These are phyloP conservation scores for Parascotia fuliginaria DNA, from an alignment of 2,888 invertebrate species.

Conservation along the genomic window DNA sequence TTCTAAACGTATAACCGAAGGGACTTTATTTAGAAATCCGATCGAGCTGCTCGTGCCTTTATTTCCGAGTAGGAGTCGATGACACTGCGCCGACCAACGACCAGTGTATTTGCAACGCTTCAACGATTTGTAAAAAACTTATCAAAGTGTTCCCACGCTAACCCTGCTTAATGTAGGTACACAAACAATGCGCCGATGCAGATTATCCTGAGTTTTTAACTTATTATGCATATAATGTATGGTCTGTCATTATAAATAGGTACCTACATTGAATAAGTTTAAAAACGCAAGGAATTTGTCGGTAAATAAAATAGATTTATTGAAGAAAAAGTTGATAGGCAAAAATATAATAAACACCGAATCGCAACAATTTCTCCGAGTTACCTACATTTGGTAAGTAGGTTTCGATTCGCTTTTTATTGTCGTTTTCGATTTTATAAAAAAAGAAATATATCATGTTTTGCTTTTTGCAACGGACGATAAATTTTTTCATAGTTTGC, in stretches of 20 bases:
- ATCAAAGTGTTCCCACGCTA: constrained; percentile 66
- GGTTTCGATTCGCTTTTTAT: constrained; percentile 56
- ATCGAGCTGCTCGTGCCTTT: constrained; percentile 31
- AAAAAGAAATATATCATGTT: constrained; percentile 40
- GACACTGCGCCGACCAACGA: constrained; percentile 60
- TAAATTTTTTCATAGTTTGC: constrained; percentile 54
- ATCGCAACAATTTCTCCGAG: constrained; percentile 46
- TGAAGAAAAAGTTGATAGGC: not conserved
- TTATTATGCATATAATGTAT: constrained; percentile 16
- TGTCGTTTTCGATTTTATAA: constrained; percentile 40
- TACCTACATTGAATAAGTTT: too few species aligned
- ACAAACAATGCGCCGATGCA: constrained; percentile 27
- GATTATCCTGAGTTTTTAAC: constrained; percentile 22
- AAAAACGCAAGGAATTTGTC: constrained; percentile 1
- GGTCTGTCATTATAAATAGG: constrained; percentile 5
- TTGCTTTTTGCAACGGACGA: constrained; percentile 44
- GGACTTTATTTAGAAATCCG: constrained; percentile 25
- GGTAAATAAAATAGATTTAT: not conserved
- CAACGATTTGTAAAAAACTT: constrained; percentile 60
- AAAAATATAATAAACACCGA: constrained; percentile 12
- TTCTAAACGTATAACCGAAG: constrained; percentile 10
- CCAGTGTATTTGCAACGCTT: constrained; percentile 69
- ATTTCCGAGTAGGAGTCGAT: constrained; percentile 52
- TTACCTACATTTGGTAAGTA: constrained; percentile 61
- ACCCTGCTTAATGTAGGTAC: constrained; percentile 35